Conservation (phyloP, 2,113 vertebrate species). For the Rhodinocichla rosea region DNA sequence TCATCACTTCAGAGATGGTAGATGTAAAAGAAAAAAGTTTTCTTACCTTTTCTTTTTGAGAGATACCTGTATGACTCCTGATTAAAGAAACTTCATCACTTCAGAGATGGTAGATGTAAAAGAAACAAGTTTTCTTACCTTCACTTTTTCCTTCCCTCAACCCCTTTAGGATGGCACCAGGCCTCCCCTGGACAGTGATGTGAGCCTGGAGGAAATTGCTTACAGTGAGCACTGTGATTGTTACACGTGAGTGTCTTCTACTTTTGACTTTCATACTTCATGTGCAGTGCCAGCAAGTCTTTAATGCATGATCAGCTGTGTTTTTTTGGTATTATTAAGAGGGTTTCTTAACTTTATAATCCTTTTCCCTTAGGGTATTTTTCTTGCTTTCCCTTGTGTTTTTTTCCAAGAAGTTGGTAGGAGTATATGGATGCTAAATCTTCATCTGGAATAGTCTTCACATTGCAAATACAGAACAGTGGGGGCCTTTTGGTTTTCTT, state of each 20-base stretch:
- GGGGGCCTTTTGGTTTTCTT: background rate
- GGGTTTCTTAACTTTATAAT: background rate
- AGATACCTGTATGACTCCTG: background rate
- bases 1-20: no score
- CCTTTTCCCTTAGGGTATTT: background rate
- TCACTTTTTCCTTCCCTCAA: background rate
- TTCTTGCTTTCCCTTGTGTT: background rate
- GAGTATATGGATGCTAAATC: background rate
- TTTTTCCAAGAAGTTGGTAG: background rate
- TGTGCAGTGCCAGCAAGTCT: background rate
- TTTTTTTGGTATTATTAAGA: background rate
- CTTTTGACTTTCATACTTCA: background rate
- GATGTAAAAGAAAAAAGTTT: background rate
- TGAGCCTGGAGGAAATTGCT: conserved; percentile 84
- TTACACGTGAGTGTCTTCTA: conserved; percentile 84
- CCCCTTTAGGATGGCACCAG: conserved; percentile 79
- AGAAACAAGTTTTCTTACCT: background rate
- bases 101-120: background rate
- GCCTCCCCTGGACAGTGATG: conserved; percentile 81
- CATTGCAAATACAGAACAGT: background rate
- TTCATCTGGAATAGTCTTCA: background rate
- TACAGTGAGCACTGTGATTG: conserved; percentile 79
- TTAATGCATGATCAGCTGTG: background rate
- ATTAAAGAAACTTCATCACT: background rate
- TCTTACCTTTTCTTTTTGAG: no score